These are phyloP conservation scores for Sapajus apella DNA, from an alignment of 2,113 vertebrate species.

Conservation along the genomic window DNA sequence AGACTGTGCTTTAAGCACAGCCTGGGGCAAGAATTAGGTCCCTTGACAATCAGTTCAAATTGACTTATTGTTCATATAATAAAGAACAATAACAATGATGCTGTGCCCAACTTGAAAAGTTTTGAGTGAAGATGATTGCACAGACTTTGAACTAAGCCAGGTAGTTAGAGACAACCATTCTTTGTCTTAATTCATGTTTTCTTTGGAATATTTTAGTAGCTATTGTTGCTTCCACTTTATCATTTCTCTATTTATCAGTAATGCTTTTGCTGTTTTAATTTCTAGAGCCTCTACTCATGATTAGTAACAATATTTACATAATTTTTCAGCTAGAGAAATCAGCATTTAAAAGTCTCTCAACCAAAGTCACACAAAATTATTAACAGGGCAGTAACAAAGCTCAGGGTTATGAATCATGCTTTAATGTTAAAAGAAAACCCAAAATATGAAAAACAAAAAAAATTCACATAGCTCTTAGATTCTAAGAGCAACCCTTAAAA, in stretches of 20 bases:
- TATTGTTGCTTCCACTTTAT: not conserved
- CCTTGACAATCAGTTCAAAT: not conserved
- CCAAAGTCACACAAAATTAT: not conserved
- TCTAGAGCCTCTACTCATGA: not conserved
- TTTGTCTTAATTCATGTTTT: not conserved
- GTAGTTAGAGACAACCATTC: not conserved
- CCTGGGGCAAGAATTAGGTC: not conserved
- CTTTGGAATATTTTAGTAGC: not conserved
- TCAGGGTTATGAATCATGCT: not conserved
- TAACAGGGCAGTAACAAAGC: not conserved
- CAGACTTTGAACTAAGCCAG: not conserved
- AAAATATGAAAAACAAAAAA: constrained; percentile 13
- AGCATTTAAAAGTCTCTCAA: not conserved
- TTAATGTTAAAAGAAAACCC: constrained; percentile 8
- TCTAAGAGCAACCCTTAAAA: not conserved
- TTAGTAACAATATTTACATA: not conserved
- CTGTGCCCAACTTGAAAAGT: not conserved
- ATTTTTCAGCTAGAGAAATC: constrained; percentile 9
- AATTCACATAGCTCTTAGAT: not conserved
- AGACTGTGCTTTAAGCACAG: not conserved
- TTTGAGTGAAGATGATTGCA: not conserved
- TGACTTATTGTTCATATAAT: not conserved
- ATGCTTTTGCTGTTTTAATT: not conserved
- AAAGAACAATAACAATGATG: not conserved
- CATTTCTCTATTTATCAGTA: not conserved